A percentile compares a stretch with the other conserved stretches of the same genome.
Evolutionary conservation across 2,113 vertebrate species (phyloP).

Genomic region (Pungitius pungitius): DNA sequence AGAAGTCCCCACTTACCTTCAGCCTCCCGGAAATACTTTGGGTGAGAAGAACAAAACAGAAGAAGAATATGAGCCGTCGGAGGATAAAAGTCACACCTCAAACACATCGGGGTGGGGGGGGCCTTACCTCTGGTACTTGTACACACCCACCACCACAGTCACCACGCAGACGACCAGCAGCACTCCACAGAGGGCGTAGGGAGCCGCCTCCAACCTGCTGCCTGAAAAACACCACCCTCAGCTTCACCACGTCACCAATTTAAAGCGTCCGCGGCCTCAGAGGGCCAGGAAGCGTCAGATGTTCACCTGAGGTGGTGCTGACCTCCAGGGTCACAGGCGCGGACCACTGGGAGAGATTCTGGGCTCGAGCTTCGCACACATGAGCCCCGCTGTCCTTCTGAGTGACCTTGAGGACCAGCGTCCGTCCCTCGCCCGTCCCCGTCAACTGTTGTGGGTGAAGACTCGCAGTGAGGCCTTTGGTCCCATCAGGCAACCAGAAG

Average conservation of each 20-base stretch:
- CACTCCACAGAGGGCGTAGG: conserved; percentile 20
- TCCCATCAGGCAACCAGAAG: too few species aligned
- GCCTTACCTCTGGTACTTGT: conserved; percentile 41
- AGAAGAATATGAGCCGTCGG: background rate
- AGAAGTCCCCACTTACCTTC: conserved; percentile 34
- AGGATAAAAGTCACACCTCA: too few species aligned
- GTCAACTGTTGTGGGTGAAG: conserved; percentile 11
- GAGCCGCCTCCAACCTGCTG: background rate
- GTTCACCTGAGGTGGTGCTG: background rate
- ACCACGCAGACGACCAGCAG: conserved; percentile 21
- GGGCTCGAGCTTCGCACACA: conserved; percentile 43
- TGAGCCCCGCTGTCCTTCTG: conserved; percentile 15
- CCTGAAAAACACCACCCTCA: conserved; percentile 13
- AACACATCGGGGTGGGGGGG: background rate
- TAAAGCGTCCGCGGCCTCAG: too few species aligned
- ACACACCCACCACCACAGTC: conserved; percentile 15
- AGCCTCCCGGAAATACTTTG: conserved; percentile 40
- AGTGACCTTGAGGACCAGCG: conserved; percentile 2
- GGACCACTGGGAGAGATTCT: conserved; percentile 23
- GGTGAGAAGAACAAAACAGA: conserved; percentile 35
- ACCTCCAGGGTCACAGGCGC: conserved; percentile 20
- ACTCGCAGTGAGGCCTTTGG: background rate
- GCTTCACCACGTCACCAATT: too few species aligned
- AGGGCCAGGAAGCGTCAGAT: background rate
- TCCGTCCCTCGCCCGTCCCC: background rate